Evolutionary conservation across 2,113 vertebrate genomes (phyloP), one percentile per base, ranked within the genome.

Genomic region (Stegostoma tigrinum): DNA sequence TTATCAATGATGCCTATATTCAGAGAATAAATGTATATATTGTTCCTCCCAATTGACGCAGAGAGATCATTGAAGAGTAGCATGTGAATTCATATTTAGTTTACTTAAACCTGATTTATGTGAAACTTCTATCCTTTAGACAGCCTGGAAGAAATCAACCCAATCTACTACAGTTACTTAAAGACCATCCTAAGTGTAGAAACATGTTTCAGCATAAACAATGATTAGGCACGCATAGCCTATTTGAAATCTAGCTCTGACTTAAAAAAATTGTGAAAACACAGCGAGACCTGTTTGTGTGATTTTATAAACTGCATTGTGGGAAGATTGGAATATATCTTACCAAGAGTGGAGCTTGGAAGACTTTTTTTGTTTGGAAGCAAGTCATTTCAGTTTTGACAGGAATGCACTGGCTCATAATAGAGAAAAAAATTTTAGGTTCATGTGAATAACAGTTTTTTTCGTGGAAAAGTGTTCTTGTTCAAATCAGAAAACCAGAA

Each of bases 271-370:
- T 90, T 90, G 27, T 61, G 87, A 90, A 61, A 90, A 30, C 27
- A 90, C 52, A 90, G 52, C 34, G 52, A 64, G 87, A 90, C 87
- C 52, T 15, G 7, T 90, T 90, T 90, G 52, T 90, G 27, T 64
- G 87, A 90, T 90, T 90, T 90, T n/a, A 90, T 90, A 61, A 90
- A 90, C 87, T 34, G 55, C 87, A 90, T 90, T 61, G 30, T 90
- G 34, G 10, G n/a, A 55, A 14, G 52, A 27, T 34, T 90, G 21
- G 87, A 90, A 61, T 61, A 90, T 90, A 17, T 90, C 87, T 17
- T 90, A n/a, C 27, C 52, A 90, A 90, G 15, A 34, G 48, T 61
- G 55, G 87, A 90, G 12, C 24, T 61, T 6, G 14, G 3, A 5
- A 90, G 87, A 61, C 14, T 30, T 61, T 87, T 1, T 86, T 45